Evolutionary conservation across 2,113 vertebrate species (phyloP), one percentile per base, ranked within the genome.

Genomic region (Prinia subflava): DNA sequence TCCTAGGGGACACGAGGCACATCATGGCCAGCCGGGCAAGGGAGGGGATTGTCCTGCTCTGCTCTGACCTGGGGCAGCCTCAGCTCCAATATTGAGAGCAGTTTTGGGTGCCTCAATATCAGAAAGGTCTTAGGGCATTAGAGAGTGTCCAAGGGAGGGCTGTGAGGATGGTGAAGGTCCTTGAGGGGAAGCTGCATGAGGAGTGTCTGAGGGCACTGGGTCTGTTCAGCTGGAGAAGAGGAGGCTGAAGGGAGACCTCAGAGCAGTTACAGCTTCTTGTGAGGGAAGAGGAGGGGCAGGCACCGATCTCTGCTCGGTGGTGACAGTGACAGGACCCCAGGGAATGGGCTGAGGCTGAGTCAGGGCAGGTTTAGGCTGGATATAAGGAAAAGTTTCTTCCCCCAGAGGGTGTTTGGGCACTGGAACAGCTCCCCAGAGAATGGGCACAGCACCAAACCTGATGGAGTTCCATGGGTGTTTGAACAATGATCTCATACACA

Each of bases 401-500:
- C 24, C 11, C 13, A 35, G 20, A 25, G 28, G 13, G 39, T 60
- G 46, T 6, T 1, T n/a, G 24, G 46, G 20, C 62, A 21, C 11
- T 41, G 53, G 60, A 63, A 56, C 31, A 73, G 60, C 42, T 64
- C 35, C 42, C 8, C 31, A 65, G 59, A 15, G 15, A 27, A 23
- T 6, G 27, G 18, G 9, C 35, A 42, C 50, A 42, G 14, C 65
- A 42, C 10, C 42, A 41, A 52, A 0, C 13, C 28, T 6, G 5
- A 2, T 1, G 7, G 27, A 60, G 11, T 2, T 53, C 46, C 7
- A 47, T n/a, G 2, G 52, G 3, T 0, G 0, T 68, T 41, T 27
- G 20, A 9, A 22, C n/a, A 47, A 19, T 0, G 6, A 4, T 39
- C 20, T 68, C 62, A 41, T 5, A 5, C 0, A 25, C 5, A 5